Evolutionary conservation across 2,113 vertebrate species (phyloP), one percentile per base, ranked within the genome.

Genomic region (Lates calcarifer): DNA sequence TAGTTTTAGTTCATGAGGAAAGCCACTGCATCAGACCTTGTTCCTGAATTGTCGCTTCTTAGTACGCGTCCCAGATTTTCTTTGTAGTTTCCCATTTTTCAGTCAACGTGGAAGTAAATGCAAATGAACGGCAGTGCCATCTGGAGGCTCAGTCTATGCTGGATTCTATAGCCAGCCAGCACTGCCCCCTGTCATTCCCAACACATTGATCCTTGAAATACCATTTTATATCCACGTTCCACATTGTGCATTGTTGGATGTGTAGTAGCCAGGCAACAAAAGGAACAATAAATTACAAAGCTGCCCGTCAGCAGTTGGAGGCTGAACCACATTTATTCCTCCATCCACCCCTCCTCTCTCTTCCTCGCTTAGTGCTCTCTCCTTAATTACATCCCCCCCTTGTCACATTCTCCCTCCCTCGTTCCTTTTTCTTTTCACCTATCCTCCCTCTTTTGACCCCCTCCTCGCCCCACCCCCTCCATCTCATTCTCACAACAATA

Each of bases 261-360:
- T 45, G 77, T 28, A 24, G 49, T 57, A 61, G 37, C 84, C 51
- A n/a, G 61, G 80, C 60, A 76, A 83, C 80, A 56, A 28, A 28
- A 66, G 9, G 55, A 47, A 79, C 65, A 87, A 79, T 71, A 31
- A 45, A 67, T 65, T n/a, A 61, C 22, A 81, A 77, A 77, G 66
- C 60, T 3, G 7, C 26, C 45, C 18, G 12, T 64, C 71, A 51
- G 31, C 71, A 58, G 7, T 47, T 41, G 58, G 64, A 28, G 49
- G 49, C 35, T 11, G 3, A 9, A 55, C 37, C 28, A 20, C 65
- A 17, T 65, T 58, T 60, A 74, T 65, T 70, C 57, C 39, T 69
- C 37, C 37, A 17, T 68, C 29, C 58, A 49, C 29, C 51, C 58
- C 64, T 57, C 71, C 53, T 20, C 24, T 29, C 31, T 43, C 55